A percentile compares a stretch with the other conserved stretches of the same genome.
Evolutionary conservation across 2,113 vertebrate species (phyloP).

Genomic region (Seriola quinqueradiata): DNA sequence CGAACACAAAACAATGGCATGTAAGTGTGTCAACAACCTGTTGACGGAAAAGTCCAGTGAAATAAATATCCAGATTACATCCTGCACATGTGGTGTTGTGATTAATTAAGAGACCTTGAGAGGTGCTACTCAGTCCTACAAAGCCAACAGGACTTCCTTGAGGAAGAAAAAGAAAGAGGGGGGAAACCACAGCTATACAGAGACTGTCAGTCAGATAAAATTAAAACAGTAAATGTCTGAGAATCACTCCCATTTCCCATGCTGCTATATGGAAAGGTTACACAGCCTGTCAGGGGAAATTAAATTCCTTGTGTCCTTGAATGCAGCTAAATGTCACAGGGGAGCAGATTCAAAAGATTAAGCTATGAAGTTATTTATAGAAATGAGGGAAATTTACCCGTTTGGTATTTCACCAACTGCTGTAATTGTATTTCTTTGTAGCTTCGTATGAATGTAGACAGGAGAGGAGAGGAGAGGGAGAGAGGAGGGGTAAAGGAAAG

Average conservation of each 20-base stretch:
- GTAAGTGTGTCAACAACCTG: slow-evolving; percentile 68
- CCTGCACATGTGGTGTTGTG: slow-evolving; percentile 57
- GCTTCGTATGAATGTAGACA: neutral
- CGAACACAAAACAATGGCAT: slow-evolving; percentile 24
- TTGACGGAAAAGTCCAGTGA: slow-evolving; percentile 54
- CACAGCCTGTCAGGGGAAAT: slow-evolving; percentile 37
- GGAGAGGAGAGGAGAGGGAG: neutral
- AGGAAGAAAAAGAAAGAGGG: slow-evolving; percentile 14
- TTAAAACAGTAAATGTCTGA: slow-evolving; percentile 11
- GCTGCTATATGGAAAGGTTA: slow-evolving; percentile 13
- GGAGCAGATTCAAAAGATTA: slow-evolving; percentile 16
- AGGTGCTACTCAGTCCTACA: neutral
- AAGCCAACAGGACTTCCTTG: slow-evolving; percentile 58
- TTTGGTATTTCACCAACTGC: neutral
- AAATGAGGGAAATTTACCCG: neutral
- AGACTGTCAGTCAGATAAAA: neutral
- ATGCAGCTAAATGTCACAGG: slow-evolving; percentile 5
- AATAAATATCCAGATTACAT: slow-evolving; percentile 56
- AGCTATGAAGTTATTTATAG: slow-evolving; percentile 19
- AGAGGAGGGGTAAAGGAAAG: slow-evolving; percentile 13
- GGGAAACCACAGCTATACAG: neutral
- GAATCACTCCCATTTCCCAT: neutral
- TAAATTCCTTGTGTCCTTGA: slow-evolving; percentile 25
- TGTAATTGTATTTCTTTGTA: neutral
- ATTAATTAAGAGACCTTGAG: slow-evolving; percentile 12